phyloP scores from a whole-genome alignment of 2,797 vertebrate genomes.

The Sphenopsis melanotis region DNA sequence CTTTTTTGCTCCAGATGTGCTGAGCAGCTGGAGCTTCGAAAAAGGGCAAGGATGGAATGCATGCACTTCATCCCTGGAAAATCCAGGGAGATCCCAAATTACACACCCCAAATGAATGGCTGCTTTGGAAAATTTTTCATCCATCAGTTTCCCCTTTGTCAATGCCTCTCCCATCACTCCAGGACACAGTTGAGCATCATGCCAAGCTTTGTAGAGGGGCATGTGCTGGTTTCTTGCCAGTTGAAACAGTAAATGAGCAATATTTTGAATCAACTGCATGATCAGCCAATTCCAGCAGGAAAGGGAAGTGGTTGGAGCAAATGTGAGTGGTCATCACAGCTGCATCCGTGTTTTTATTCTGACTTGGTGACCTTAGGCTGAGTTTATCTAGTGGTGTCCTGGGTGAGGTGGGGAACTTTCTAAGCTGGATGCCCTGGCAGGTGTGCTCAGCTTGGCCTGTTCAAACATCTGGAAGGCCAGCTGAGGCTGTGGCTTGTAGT shows the following conservation, averaged over 20 bases:
- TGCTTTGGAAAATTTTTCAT: background rate
- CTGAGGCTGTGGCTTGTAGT: background rate
- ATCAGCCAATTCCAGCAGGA: background rate
- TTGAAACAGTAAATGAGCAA: background rate
- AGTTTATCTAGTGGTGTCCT: background rate
- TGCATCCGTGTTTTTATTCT: conserved; percentile 6
- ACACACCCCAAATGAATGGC: background rate
- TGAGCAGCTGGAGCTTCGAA: conserved; percentile 2
- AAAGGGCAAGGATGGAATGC: background rate
- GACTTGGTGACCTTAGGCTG: background rate
- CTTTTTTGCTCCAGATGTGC: background rate
- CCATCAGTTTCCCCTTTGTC: background rate
- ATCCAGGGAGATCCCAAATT: conserved; percentile 1
- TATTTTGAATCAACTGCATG: background rate
- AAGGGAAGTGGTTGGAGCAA: conserved; percentile 18
- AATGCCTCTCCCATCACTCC: background rate
- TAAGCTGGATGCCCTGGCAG: background rate
- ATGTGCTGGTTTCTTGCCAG: background rate
- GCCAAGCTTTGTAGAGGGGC: background rate
- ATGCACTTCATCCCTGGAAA: conserved; percentile 4
- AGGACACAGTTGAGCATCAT: fast-evolving
- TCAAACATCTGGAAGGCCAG: background rate
- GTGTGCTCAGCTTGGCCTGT: background rate
- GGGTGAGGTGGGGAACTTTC: background rate
- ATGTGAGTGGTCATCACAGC: background rate